These are phyloP conservation scores for Chloromyia formosa DNA, from an alignment of 2,888 invertebrate species.

Conservation along the genomic window DNA sequence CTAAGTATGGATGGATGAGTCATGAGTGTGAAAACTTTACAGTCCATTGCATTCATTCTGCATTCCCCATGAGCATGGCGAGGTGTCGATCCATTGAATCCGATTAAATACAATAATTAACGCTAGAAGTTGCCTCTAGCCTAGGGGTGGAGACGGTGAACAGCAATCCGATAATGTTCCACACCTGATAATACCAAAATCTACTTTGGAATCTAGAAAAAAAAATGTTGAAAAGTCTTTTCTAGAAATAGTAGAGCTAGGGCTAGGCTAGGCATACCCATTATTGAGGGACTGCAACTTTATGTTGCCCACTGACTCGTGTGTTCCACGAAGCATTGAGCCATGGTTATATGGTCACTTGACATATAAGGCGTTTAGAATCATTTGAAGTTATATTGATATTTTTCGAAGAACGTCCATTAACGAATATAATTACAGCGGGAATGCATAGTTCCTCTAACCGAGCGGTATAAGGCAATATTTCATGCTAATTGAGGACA, in stretches of 20 bases:
- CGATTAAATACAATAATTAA: conserved; percentile 42
- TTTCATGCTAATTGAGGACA: neutral
- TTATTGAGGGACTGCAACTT: neutral
- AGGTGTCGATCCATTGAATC: conserved; percentile 43
- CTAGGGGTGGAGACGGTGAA: neutral
- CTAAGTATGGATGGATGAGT: neutral
- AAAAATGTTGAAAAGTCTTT: too few relatives aligned
- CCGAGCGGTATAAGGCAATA: neutral
- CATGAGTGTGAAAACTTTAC: conserved; percentile 2
- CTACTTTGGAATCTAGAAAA: neutral
- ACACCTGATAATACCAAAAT: conserved; percentile 31
- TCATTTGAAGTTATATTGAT: neutral
- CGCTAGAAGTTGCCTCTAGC: conserved; percentile 3
- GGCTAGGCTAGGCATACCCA: too few relatives aligned
- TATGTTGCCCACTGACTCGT: neutral
- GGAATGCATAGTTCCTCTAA: neutral
- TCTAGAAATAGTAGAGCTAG: too few relatives aligned
- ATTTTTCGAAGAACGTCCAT: neutral
- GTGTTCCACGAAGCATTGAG: neutral
- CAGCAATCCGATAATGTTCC: conserved; percentile 35
- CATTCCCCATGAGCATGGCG: conserved; percentile 24
- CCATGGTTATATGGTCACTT: neutral
- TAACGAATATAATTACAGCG: neutral
- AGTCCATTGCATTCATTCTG: conserved; percentile 32
- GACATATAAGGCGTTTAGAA: neutral